Evolutionary conservation across 2,797 vertebrate species (phyloP).

Genomic region (Lophotriccus pileatus): DNA sequence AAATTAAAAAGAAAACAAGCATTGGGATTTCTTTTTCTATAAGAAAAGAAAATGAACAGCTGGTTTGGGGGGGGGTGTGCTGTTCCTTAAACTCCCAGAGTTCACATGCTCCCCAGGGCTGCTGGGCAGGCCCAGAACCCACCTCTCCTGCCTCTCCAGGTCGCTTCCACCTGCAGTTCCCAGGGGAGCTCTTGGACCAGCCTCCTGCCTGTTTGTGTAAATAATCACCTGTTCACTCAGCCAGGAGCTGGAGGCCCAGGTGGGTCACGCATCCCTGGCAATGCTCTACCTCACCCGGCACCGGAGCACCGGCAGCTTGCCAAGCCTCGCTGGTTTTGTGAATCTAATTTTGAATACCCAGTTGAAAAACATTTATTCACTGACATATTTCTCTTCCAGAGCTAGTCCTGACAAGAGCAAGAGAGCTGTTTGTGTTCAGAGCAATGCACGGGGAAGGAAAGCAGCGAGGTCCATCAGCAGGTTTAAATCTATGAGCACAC

Average conservation of each 20-base stretch:
- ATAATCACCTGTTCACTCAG: neutral
- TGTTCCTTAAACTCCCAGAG: neutral
- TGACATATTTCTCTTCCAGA: neutral
- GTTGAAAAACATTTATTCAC: neutral
- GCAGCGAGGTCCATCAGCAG: neutral
- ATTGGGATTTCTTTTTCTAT: neutral
- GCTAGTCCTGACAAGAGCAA: neutral
- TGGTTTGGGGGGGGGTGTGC: neutral
- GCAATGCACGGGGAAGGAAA: neutral
- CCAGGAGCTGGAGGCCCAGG: neutral
- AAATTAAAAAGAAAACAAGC: neutral
- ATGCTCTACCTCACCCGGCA: neutral
- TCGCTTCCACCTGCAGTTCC: neutral
- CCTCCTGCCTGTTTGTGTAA: neutral
- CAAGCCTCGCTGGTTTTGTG: neutral
- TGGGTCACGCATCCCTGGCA: neutral
- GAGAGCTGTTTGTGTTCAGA: neutral
- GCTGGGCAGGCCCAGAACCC: neutral
- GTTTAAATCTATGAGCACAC: neutral
- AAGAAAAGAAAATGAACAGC: constrained; percentile 45
- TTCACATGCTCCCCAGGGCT: neutral
- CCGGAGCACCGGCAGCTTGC: neutral
- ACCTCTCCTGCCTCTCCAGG: neutral
- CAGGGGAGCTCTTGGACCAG: neutral
- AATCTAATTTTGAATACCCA: rapidly evolving